Evolutionary conservation across 2,113 vertebrate species (phyloP).

Genomic region (Poecile atricapillus): DNA sequence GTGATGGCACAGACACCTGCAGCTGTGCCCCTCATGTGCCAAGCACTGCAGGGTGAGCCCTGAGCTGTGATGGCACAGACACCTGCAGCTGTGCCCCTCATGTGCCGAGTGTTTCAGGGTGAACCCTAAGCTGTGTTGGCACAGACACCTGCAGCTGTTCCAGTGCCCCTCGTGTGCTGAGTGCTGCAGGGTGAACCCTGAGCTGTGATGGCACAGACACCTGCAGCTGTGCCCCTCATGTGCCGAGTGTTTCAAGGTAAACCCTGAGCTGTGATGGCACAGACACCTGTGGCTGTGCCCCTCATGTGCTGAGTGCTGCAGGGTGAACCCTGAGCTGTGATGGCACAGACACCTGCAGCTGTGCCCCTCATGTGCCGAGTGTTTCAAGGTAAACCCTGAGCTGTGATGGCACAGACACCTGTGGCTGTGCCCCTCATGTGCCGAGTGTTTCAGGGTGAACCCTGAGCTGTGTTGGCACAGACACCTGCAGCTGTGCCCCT

Average conservation of each 20-base stretch:
- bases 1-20: neutral
- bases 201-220: too few species aligned
- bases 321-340: neutral
- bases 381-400: fast-evolving
- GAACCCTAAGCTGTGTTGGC: too few species aligned
- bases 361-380: fast-evolving
- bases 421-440: fast-evolving
- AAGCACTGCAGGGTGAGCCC: fast-evolving
- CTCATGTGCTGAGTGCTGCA: fast-evolving
- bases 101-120: fast-evolving
- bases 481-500: fast-evolving
- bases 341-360: neutral
- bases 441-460: fast-evolving
- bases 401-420: neutral
- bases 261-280: too few species aligned
- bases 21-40: fast-evolving
- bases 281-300: fast-evolving
- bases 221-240: fast-evolving
- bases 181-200: fast-evolving
- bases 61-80: too few species aligned
- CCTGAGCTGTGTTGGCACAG: too few species aligned
- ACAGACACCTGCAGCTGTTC: fast-evolving
- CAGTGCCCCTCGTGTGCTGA: fast-evolving
- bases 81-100: fast-evolving
- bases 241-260: fast-evolving